A percentile compares a stretch with the other conserved stretches of the same genome.
Conservation (phyloP, 1,140 invertebrate species). For the Drosophila burlai region DNA sequence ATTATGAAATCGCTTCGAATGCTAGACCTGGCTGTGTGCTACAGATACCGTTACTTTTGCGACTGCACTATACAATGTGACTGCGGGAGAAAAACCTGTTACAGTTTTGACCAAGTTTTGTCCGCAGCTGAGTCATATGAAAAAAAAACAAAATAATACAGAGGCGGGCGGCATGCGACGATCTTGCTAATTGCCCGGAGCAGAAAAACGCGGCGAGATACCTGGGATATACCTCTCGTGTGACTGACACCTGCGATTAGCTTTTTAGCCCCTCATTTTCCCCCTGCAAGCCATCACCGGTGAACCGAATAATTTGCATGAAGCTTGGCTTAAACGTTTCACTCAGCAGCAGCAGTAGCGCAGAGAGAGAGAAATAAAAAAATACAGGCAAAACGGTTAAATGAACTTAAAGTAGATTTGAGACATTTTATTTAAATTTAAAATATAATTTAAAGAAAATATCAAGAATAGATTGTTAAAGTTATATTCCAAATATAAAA, state of each 20-base stretch:
- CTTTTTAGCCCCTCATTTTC: constrained; percentile 34
- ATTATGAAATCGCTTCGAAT: constrained; percentile 29
- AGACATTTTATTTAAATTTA: background rate
- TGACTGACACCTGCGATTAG: constrained; percentile 81
- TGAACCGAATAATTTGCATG: constrained; percentile 80
- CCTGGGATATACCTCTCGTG: constrained; percentile 48
- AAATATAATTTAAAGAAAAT: background rate
- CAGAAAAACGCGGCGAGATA: constrained; percentile 19
- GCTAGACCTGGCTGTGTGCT: constrained; percentile 29
- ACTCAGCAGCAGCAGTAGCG: constrained; percentile 13
- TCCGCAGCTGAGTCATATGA: constrained; percentile 34
- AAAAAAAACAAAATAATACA: constrained; percentile 9
- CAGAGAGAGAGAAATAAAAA: background rate
- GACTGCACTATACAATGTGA: constrained; percentile 41
- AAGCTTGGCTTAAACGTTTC: constrained; percentile 64
- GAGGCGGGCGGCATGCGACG: constrained; percentile 67
- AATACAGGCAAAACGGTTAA: background rate
- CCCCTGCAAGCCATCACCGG: constrained; percentile 15
- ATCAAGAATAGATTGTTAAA: no score
- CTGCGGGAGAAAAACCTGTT: constrained; percentile 37
- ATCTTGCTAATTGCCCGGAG: constrained; percentile 65
- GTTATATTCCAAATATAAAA: no score
- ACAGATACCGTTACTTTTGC: constrained; percentile 49
- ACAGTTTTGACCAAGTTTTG: constrained; percentile 50
- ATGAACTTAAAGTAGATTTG: background rate